Base-by-base conservation (phyloP, 1,140 invertebrate species). In the Lucilia sericata region DNA sequence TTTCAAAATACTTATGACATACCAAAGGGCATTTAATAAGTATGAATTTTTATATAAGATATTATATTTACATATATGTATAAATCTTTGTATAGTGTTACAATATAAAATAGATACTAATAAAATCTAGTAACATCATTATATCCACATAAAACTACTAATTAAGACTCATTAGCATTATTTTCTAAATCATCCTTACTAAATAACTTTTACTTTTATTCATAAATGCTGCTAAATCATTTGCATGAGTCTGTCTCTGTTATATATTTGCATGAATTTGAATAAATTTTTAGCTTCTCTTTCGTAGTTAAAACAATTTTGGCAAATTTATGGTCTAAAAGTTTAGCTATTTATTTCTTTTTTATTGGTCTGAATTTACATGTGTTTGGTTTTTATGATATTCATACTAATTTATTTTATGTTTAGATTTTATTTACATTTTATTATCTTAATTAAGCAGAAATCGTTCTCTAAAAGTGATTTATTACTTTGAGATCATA, bases 151-250 rank as follows among this genome's bases (percentile, higher is more conserved):
- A 42, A 42, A 42, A 42, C 42, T 42, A 42, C 42, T 42, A 42
- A 42, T 42, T 42, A 42, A 42, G 42, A 7, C 42, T 42, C 7
- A 55, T 55, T 55, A 55, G 17, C 12, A 55, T 55, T 7, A n/a
- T 55, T 55, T 55, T 55, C 51, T 55, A 0, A 55, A 55, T 55
- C 51, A 55, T 17, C 12, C 51, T 5, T 14, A 55, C 51, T 55
- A 55, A 55, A 55, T 55, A 55, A 55, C 51, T 55, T 55, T 55
- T 55, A 55, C 51, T 55, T 55, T 55, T 55, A 55, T 55, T 10
- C 1, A 42, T 42, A 42, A 8, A 42, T 42, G 5, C 42, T 8
- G 42, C 42, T 10, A 42, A 42, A 42, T 42, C 5, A 42, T 42
- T 8, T 10, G 10, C 42, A 42, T 42, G 0, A 8, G 42, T 42